Evolutionary conservation across 2,888 invertebrate species (phyloP), one percentile per base, ranked within the genome.

Genomic region (Nomada ferruginata): DNA sequence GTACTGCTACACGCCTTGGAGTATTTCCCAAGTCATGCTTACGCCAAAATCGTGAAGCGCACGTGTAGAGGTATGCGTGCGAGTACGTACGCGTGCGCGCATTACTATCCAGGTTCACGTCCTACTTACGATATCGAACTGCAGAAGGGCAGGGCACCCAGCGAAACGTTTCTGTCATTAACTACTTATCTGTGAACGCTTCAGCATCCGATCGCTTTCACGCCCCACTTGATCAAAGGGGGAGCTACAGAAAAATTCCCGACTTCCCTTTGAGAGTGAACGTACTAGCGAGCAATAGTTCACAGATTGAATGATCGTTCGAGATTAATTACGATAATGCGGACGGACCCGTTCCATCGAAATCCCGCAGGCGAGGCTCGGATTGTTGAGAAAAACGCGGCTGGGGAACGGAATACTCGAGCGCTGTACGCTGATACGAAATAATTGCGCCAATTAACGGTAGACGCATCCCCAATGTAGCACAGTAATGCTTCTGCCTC

Each of bases 101-200:
- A 69, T 70, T 73, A 68, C 75, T 63, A 72, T 86, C 86, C 84
- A 86, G 90, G 90, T 90, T 90, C 91, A 88, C 88, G 92, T 89
- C 92, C 93, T 90, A 93, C 89, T 92, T 92, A 89, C 89, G 86
- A 89, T 90, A 92, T 91, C 90, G 92, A 92, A 91, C 91, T 90
- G 87, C 73, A 63, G 70, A 72, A 87, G 82, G 77, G 76, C 76
- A 83, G 78, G 86, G 82, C 79, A 76, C 73, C 57, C 69, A 59
- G 82, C 72, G 79, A 80, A 82, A 70, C 64, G 71, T 82, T 78
- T 71, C 83, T 79, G 75, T 76, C 85, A 86, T 85, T 79, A 79
- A 86, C 79, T 84, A 82, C 86, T 86, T 79, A 82, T 65, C 83
- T 53, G 57, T 20, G 71, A 72, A 76, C 44, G 23, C 36, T 52